Base-by-base conservation (phyloP, 2,797 vertebrate species). In the Megalops cyprinoides region DNA sequence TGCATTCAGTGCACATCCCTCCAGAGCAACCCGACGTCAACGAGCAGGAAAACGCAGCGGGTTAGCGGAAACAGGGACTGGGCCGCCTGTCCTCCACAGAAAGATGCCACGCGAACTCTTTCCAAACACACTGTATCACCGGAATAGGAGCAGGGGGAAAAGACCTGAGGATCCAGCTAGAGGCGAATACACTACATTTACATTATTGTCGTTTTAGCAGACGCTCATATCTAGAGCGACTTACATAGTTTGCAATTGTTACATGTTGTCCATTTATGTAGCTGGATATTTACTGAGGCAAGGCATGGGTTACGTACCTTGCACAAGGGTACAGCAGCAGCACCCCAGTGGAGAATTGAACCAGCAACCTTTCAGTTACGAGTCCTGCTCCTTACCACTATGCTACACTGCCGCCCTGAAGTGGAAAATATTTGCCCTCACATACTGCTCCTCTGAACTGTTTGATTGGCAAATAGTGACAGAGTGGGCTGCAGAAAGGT, bases 1-100 rank as follows among this genome's bases (percentile, higher is more conserved):
- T 83, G 84, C 51, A 46, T 85, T 87, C 84, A 87, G 82, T 86
- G 84, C 39, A 56, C 77, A 75, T 42, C 76, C 46, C 55, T n/a
- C 79, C 74, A 51, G 81, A 62, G 74, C 80, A 39, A 58, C 42
- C 37, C 44, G 53, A 37, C 48, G 56, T 79, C 78, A 78, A 56
- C 76, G 39, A 65, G 77, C 78, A 80, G n/a, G 74, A 73, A 74
- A 82, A 85, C 76, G 34, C 73, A 67, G 42, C 31, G 46, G 67
- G 56, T 71, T 75, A 81, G 83, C 55, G 69, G 81, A 77, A 82
- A 37, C 62, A 53, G 67, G 46, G 51, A 60, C 5, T 71, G 81
- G 44, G 77, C 65, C n/a, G n/a, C 37, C 60, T 34, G 79, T 79
- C 75, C 67, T 80, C 56, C 56, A 82, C 60, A 56, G 71, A 78